phyloP scores from a whole-genome alignment of 1,140 invertebrate genomes.

The Pseudoatta argentina region DNA sequence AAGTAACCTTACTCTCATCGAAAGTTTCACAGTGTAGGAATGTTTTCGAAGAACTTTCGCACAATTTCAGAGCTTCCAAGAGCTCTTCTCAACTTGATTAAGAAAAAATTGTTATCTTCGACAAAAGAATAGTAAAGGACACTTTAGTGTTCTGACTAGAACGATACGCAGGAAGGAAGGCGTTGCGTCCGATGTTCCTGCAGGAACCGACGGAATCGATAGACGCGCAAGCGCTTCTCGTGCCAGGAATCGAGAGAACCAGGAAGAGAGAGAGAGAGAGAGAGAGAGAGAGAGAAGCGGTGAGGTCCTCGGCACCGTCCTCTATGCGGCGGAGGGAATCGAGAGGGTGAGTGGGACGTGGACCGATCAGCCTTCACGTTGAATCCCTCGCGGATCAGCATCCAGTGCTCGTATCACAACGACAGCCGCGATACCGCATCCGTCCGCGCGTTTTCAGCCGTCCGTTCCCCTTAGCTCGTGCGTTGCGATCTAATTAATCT shows the following conservation, averaged over 20 bases:
- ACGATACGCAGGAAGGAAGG: conserved; percentile 55
- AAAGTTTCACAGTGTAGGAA: not conserved
- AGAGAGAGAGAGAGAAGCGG: conserved; percentile 58
- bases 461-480: conserved; percentile 35
- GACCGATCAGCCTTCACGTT: conserved; percentile 80
- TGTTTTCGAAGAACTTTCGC: not conserved
- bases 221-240: conserved; percentile 83
- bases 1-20: not conserved
- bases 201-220: conserved; percentile 83
- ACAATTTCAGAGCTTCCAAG: not conserved
- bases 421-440: conserved; percentile 70
- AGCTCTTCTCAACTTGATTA: not conserved
- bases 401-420: conserved; percentile 81
- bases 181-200: conserved; percentile 76
- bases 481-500: conserved; percentile 21
- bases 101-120: not conserved
- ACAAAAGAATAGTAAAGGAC: conserved; percentile 30
- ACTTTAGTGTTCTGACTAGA: not conserved
- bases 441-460: conserved; percentile 36
- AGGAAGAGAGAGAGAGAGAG: conserved; percentile 33
- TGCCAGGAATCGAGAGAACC: conserved; percentile 50
- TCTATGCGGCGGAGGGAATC: conserved; percentile 58
- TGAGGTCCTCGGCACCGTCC: conserved; percentile 51
- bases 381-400: conserved; percentile 83
- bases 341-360: conserved; percentile 62